These are phyloP conservation scores for Blastomussa wellsi DNA, from an alignment of 92 coral and sea anemone genomes.

Conservation along the genomic window DNA sequence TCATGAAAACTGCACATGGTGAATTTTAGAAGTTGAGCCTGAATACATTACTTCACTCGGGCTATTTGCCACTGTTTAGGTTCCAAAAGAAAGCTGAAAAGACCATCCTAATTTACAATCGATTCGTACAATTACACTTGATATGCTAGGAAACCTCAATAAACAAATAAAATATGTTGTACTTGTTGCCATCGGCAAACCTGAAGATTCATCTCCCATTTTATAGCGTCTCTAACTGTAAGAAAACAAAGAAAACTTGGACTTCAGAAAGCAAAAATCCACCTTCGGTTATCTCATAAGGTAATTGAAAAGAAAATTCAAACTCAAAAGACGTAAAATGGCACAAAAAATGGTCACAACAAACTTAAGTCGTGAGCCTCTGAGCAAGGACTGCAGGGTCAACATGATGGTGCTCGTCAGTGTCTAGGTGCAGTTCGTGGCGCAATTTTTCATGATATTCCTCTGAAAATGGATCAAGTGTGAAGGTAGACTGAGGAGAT, in stretches of 20 bases:
- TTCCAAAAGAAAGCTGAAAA: constrained; percentile 40
- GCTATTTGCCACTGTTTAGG: constrained; percentile 24
- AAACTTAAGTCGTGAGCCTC: neutral
- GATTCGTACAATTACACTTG: neutral
- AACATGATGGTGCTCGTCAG: neutral
- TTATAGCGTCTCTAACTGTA: constrained; percentile 5
- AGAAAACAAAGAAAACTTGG: neutral
- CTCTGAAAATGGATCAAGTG: constrained; percentile 48
- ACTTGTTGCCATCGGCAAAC: constrained; percentile 2
- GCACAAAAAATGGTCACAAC: constrained; percentile 9
- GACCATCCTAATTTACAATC: constrained; percentile 13
- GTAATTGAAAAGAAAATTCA: neutral
- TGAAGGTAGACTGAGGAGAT: constrained; percentile 24
- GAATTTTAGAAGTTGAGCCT: neutral
- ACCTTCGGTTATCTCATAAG: neutral
- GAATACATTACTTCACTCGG: constrained; percentile 22
- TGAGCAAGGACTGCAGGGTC: neutral
- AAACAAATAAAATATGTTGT: neutral
- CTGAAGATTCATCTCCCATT: constrained; percentile 3
- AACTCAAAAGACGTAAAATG: neutral
- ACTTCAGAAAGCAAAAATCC: neutral
- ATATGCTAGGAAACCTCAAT: neutral
- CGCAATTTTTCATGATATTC: no score
- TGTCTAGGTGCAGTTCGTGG: no score
- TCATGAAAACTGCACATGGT: neutral